Evolutionary conservation across 1,140 invertebrate species (phyloP).

Genomic region (Danaus plexippus): DNA sequence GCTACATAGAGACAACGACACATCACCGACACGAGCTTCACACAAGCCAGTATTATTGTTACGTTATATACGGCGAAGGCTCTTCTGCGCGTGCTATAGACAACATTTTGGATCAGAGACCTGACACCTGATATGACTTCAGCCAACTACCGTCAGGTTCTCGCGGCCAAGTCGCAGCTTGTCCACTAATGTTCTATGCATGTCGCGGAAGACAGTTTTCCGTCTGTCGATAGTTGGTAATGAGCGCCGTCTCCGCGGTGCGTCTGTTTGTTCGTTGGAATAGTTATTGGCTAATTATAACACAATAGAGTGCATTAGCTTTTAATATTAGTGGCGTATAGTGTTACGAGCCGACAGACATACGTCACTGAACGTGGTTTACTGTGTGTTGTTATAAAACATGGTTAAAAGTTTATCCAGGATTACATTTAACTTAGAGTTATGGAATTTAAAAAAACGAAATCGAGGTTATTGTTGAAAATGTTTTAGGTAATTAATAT

Average conservation of each 20-base stretch:
- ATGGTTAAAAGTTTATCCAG: constrained; percentile 66
- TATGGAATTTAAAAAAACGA: constrained; percentile 49
- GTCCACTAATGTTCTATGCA: too few species aligned
- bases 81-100: constrained; percentile 32
- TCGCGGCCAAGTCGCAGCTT: too few species aligned
- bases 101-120: constrained; percentile 31
- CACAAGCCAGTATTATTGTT: constrained; percentile 25
- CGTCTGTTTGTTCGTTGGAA: constrained; percentile 24
- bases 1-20: constrained; percentile 37
- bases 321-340: constrained; percentile 72
- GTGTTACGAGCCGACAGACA: constrained; percentile 66
- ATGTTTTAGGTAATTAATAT: constrained; percentile 67
- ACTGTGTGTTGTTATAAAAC: constrained; percentile 69
- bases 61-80: constrained; percentile 9
- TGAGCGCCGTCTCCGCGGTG: constrained; percentile 13
- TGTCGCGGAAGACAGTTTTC: too few species aligned
- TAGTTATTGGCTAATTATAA: constrained; percentile 36
- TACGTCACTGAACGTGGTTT: constrained; percentile 42
- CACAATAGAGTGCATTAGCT: constrained; percentile 55
- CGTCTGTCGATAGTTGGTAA: too few species aligned
- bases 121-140: constrained; percentile 12
- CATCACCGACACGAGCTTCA: constrained; percentile 37
- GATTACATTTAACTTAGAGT: constrained; percentile 61
- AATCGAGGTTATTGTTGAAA: constrained; percentile 67
- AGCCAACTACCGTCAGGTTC: too few species aligned